Evolutionary conservation across 2,888 invertebrate species (phyloP), one percentile per base, ranked within the genome.

Genomic region (Drosophila austrosaltans): DNA sequence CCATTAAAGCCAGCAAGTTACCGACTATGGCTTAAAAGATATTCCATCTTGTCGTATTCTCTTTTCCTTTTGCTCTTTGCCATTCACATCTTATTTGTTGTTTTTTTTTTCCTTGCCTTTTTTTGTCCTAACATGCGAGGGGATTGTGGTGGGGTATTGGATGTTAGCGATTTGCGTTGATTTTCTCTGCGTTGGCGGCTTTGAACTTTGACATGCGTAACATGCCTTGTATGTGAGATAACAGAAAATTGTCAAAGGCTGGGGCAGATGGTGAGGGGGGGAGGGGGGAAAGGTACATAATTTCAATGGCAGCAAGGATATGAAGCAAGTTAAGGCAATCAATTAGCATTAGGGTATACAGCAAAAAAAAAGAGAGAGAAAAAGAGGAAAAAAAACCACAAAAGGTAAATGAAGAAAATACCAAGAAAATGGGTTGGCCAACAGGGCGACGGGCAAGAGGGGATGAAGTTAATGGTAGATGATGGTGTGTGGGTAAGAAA

Each of bases 1-100:
- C 76, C 79, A 78, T 79, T 78, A 78, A 79, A 79, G 81, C 70
- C 79, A 68, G 76, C 76, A 79, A 79, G 79, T 76, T 67, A 78
- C 69, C 60, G 68, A 75, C 66, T 75, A 42, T 42, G 76, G 78
- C 78, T 81, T 78, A 81, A 79, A 78, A 75, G 61, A 81, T 68
- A 79, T 79, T 78, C 71, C 71, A 78, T 81, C 78, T 80, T 78
- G 71, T 53, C 60, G 59, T 57, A 60, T 72, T 57, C 44, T 39
- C n/a, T 6, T 63, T 36, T 36, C 8, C 36, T 36, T 36, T 36
- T 32, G 32, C 32, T 36, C n/a, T 53, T 58, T 63, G 57, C 63
- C 63, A 63, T 36, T 36, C 36, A 36, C 36, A 36, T 36, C 7
- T 36, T 36, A 36, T 36, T 36, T 36, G 36, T 36, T 36, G 36